phyloP scores from a whole-genome alignment of 2,888 invertebrate genomes.

The Drosophila kanekoi region DNA sequence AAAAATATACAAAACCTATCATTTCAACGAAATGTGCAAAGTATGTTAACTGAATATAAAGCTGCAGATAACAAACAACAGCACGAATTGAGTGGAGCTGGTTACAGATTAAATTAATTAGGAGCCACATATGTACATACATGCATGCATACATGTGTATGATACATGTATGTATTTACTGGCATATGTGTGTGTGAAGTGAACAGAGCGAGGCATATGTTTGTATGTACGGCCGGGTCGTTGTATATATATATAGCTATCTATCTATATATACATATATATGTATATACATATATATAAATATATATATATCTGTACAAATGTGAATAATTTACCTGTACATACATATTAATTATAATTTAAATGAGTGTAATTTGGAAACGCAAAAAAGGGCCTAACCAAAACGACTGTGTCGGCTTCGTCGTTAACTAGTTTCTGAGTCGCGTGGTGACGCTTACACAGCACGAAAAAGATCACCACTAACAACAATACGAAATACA shows the following conservation, averaged over 20 bases:
- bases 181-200: conserved; percentile 15
- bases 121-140: conserved; percentile 44
- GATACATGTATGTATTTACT: conserved; percentile 14
- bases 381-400: conserved; percentile 37
- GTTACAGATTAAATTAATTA: conserved; percentile 52
- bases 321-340: conserved; percentile 25
- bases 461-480: conserved; percentile 36
- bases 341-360: conserved; percentile 67
- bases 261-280: conserved; percentile 6
- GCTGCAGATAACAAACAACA: conserved; percentile 18
- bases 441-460: conserved; percentile 60
- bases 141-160: conserved; percentile 16
- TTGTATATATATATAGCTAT: conserved; percentile 38
- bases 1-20: conserved; percentile 39
- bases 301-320: conserved; percentile 4
- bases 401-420: conserved; percentile 53
- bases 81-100: conserved; percentile 22
- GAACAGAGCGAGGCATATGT: conserved; percentile 16
- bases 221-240: conserved; percentile 50
- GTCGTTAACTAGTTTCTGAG: conserved; percentile 34
- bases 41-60: conserved; percentile 25
- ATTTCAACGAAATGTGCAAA: conserved; percentile 27
- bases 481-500: conserved; percentile 24
- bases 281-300: conserved; percentile 1
- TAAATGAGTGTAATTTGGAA: conserved; percentile 55